Conservation (phyloP, 2,797 vertebrate genomes). For the Hoplostethus mediterraneus region DNA sequence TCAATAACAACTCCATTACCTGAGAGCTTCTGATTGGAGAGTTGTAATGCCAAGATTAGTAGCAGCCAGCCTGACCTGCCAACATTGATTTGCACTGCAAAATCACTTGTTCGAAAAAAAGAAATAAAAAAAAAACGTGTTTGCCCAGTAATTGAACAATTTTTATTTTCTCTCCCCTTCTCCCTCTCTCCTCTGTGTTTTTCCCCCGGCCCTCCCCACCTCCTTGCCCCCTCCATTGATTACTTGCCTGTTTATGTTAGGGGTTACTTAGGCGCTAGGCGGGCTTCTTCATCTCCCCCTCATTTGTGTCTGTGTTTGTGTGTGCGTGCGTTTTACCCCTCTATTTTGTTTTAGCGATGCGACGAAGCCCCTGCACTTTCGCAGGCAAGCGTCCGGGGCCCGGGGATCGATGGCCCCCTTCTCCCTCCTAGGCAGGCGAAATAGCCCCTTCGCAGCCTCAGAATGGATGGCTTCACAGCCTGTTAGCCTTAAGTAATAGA, state of each 20-base stretch:
- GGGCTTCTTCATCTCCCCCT: conserved; percentile 83
- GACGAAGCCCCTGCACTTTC: conserved; percentile 83
- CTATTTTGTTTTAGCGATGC: conserved; percentile 88
- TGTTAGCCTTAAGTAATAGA: conserved; percentile 99
- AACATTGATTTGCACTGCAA: conserved; percentile 99
- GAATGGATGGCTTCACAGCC: conserved; percentile 99
- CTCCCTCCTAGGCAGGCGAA: conserved; percentile 88
- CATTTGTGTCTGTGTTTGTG: conserved; percentile 81
- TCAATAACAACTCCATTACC: conserved; percentile 99
- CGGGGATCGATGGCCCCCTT: conserved; percentile 89
- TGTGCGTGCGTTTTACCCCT: conserved; percentile 68
- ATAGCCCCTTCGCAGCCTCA: conserved; percentile 91
- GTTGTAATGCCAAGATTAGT: conserved; percentile 99
- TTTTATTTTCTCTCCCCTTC: conserved; percentile 90
- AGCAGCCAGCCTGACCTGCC: conserved; percentile 97
- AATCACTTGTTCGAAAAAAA: conserved; percentile 96
- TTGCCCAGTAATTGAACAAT: conserved; percentile 97
- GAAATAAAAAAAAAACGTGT: conserved; percentile 87
- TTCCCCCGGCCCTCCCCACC: conserved; percentile 68
- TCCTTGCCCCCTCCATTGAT: conserved; percentile 90
- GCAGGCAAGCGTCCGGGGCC: conserved; percentile 81
- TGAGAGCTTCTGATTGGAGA: conserved; percentile 97
- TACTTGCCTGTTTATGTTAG: conserved; percentile 94
- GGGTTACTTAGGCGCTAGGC: conserved; percentile 86
- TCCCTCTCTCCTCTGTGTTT: conserved; percentile 77